Base-by-base conservation (phyloP, 1,140 invertebrate genomes). In the Orius insidiosus region DNA sequence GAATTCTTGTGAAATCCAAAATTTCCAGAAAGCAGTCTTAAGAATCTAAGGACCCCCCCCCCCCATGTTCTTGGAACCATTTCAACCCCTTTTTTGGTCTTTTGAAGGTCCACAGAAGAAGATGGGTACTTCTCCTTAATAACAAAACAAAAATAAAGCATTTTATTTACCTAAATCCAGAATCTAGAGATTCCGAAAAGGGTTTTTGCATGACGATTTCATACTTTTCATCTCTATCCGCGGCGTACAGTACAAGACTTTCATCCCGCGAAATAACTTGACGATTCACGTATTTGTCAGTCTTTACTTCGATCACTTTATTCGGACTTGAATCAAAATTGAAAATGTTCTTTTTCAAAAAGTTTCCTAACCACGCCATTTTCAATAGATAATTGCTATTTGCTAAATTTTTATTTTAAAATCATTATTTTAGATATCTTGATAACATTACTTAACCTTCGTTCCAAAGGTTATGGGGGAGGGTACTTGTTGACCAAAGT, bases 181-280 rank as follows among this genome's bases (percentile, higher is more conserved):
- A 67, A 61, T 71, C 63, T 37, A 74, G 62, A 31, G 67, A 73
- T 56, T 78, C 74, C 6, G 70, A 71, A 55, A 68, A 76, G 16
- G 76, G 76, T 58, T 72, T 71, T 50, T 82, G 74, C 13, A 83
- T 58, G n/a, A 84, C 66, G 53, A 85, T 77, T 58, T 85, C 80
- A 61, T 69, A 82, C 46, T 61, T 65, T 4, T 60, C 53, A 49
- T 73, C 71, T 7, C 67, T 65, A 15, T 40, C 63, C 30, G 74
- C 73, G 45, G 67, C 65, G 59, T 82, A 83, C 0, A 84, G 55
- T 41, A 80, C 64, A 10, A 83, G 67, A 9, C 74, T 70, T 56
- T 82, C 78, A 58, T 82, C 76, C 45, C 80, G 64, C 52, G 66
- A 71, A 39, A 70, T 59, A 39, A 81, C 71, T 13, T 67, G 60